These are phyloP conservation scores for Lordiphosa fenestrarum DNA, from an alignment of 2,888 invertebrate genomes.

Conservation along the genomic window DNA sequence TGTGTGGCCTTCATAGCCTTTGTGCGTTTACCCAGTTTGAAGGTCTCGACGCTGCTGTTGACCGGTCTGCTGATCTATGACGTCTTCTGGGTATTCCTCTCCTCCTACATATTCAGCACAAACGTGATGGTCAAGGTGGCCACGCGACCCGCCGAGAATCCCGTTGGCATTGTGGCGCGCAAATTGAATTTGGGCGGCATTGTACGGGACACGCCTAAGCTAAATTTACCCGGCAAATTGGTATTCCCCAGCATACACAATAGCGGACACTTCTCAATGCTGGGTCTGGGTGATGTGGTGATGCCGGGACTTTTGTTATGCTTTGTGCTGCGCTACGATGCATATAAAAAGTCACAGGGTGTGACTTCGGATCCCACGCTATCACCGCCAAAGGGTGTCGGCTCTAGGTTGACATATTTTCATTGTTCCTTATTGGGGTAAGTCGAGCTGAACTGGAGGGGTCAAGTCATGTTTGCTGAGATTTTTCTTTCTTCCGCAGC, in stretches of 20 bases:
- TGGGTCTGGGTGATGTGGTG: conserved; percentile 92
- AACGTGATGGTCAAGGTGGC: conserved; percentile 99
- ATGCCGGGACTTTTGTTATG: conserved; percentile 98
- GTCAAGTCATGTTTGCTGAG: not conserved
- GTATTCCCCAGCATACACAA: conserved; percentile 99
- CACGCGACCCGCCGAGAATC: conserved; percentile 93
- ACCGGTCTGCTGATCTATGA: conserved; percentile 97
- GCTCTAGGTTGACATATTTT: conserved; percentile 93
- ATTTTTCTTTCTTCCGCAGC: conserved; percentile 37
- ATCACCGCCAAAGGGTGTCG: conserved; percentile 82
- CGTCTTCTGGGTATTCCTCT: conserved; percentile 99
- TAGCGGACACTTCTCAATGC: conserved; percentile 98
- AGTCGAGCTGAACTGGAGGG: conserved; percentile 27
- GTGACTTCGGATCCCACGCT: conserved; percentile 82
- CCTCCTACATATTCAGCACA: conserved; percentile 98
- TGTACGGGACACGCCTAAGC: conserved; percentile 94
- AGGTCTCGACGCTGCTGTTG: conserved; percentile 95
- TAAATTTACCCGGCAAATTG: conserved; percentile 97
- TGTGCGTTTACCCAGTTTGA: conserved; percentile 96
- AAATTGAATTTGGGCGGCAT: conserved; percentile 95
- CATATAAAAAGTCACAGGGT: conserved; percentile 92
- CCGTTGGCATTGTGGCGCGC: conserved; percentile 95
- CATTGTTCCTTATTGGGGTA: conserved; percentile 97
- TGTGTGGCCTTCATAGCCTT: conserved; percentile 99
- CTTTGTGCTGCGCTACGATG: conserved; percentile 98